Evolutionary conservation across 1,140 invertebrate genomes (phyloP).

Genomic region (Phortica variegata): DNA sequence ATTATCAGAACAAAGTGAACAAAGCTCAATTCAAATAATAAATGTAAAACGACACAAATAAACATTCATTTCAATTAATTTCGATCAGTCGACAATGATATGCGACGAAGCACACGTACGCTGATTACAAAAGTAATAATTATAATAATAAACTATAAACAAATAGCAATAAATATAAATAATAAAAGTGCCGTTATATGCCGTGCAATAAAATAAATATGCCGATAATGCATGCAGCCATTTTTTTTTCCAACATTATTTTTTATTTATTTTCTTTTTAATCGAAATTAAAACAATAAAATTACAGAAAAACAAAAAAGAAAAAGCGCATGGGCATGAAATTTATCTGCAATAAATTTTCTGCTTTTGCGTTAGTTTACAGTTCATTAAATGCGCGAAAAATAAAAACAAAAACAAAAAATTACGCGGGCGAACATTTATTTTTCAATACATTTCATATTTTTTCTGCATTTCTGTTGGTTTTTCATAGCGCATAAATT

Average conservation of each 20-base stretch:
- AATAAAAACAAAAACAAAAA: slow-evolving; percentile 2
- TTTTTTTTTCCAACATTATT: too few relatives aligned
- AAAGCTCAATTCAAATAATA: too few relatives aligned
- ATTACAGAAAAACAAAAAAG: slow-evolving; percentile 1
- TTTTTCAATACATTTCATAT: too few relatives aligned
- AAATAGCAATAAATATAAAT: neutral
- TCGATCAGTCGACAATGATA: slow-evolving; percentile 40
- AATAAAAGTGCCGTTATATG: slow-evolving; percentile 2
- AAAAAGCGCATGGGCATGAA: slow-evolving; percentile 13
- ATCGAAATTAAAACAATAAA: slow-evolving; percentile 18
- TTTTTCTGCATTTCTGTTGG: too few relatives aligned
- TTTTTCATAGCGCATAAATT: too few relatives aligned
- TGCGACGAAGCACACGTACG: slow-evolving; percentile 28
- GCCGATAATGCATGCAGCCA: slow-evolving; percentile 26
- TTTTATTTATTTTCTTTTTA: too few relatives aligned
- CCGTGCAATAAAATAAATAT: slow-evolving; percentile 14
- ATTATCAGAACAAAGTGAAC: too few relatives aligned
- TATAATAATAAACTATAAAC: slow-evolving; percentile 17
- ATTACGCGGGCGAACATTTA: too few relatives aligned
- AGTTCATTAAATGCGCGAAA: slow-evolving; percentile 43
- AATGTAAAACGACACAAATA: neutral
- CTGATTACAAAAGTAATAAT: neutral
- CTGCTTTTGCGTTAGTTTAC: slow-evolving; percentile 47
- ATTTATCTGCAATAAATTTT: slow-evolving; percentile 37
- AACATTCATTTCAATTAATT: slow-evolving; percentile 40